Base-by-base conservation (phyloP, 1,140 invertebrate species). In the Sycophaga agraensis region DNA sequence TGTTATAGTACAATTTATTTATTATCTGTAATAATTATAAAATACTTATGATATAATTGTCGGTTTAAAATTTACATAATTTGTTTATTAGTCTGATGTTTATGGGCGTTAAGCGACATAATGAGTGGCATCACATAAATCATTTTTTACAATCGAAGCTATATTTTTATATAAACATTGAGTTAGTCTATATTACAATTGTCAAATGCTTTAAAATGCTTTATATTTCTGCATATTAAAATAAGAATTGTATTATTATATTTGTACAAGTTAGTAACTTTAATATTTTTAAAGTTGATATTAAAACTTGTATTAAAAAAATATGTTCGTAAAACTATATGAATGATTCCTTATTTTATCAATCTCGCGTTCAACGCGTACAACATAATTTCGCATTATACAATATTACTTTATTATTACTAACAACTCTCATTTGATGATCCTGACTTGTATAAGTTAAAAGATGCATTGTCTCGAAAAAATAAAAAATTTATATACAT, bases 181-280 rank as follows among this genome's bases (percentile, higher is more conserved):
- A 42, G 12, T 9, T 8, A 42, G 21, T 17, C 2, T 42, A 17
- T 8, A 14, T 14, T 17, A 42, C 21, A 42, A 19, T 42, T 12
- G 3, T 17, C 12, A 42, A 42, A n/a, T n/a, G n/a, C n/a, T n/a
- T 42, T 17, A 19, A 19, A 42, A 42, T 42, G 21, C 21, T 42
- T 42, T 17, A 5, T 42, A 17, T 12, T 16, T 17, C 1, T 3
- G 5, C 39, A 17, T 42, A 42, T 39, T 5, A 8, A 39, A 39
- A 39, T 14, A 5, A 39, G 16, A 39, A n/a, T 19, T 45, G 42
- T 45, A 24, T 21, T 2, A 28, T 21, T 35, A 5, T 37, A 21
- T 17, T 57, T 35, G 5, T 46, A 57, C 28, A 48, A 37, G n/a
- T 35, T 43, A 40, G 53, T 55, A 55, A 55, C 40, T 40, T 54